Evolutionary conservation across 2,888 invertebrate genomes (phyloP).

Genomic region (Andrena flavipes): DNA sequence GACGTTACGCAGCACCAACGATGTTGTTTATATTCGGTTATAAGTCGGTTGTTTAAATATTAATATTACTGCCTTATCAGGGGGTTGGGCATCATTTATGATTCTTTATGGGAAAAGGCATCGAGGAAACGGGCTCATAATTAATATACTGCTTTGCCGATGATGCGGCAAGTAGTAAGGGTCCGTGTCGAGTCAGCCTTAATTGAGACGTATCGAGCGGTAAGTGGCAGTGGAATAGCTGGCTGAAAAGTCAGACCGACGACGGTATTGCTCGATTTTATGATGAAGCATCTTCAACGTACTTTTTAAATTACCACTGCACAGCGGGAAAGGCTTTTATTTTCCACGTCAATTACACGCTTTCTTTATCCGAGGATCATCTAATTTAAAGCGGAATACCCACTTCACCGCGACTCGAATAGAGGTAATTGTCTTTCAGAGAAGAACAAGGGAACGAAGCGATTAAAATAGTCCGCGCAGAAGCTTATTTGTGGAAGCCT

Average conservation of each 20-base stretch:
- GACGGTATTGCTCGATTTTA: background rate
- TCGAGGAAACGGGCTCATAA: background rate
- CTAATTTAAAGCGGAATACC: slow-evolving; percentile 9
- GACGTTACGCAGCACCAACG: background rate
- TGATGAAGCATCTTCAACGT: background rate
- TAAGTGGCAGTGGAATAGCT: slow-evolving; percentile 76
- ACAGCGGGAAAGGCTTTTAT: background rate
- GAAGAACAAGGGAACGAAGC: background rate
- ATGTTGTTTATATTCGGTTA: background rate
- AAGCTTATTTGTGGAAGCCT: slow-evolving; percentile 41
- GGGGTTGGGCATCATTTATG: background rate
- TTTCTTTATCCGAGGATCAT: background rate
- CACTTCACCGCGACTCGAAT: background rate
- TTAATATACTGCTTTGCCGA: background rate
- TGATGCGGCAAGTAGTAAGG: slow-evolving; percentile 43
- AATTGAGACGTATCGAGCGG: slow-evolving; percentile 80
- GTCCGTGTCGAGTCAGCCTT: slow-evolving; percentile 69
- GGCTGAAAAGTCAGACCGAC: slow-evolving; percentile 66
- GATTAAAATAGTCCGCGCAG: slow-evolving; percentile 34
- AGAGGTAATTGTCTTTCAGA: background rate
- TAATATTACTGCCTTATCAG: background rate
- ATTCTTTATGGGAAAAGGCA: background rate
- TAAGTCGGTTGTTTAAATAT: background rate
- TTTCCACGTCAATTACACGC: background rate
- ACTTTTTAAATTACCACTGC: background rate